Percentiles rank a stretch among this genome's conserved stretches.
These are phyloP conservation scores for Enteromius thamalakanensis DNA, from an alignment of 2,797 vertebrate species.

Conservation along the genomic window DNA sequence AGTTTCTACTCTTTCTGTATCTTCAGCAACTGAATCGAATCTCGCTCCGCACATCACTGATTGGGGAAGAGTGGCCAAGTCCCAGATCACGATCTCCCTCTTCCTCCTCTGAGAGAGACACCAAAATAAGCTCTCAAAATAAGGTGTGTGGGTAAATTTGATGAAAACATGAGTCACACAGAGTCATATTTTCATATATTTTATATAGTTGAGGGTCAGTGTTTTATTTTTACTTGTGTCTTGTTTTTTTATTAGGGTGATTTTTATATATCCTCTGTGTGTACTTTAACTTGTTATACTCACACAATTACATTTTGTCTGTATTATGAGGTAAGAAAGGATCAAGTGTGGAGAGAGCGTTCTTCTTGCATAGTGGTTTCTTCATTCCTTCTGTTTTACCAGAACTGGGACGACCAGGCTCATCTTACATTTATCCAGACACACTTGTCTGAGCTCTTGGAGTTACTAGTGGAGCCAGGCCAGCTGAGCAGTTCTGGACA, in stretches of 20 bases:
- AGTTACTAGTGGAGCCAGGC: slow-evolving; percentile 88
- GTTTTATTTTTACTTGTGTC: neutral
- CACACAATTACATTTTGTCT: neutral
- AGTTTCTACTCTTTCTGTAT: slow-evolving; percentile 95
- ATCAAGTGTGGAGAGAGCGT: neutral
- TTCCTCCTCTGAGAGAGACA: slow-evolving; percentile 76
- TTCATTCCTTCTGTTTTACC: neutral
- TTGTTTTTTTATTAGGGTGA: neutral
- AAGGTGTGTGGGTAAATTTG: slow-evolving; percentile 79
- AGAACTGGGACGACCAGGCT: slow-evolving; percentile 96
- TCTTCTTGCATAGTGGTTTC: neutral
- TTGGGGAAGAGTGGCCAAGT: slow-evolving; percentile 96
- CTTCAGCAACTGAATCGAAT: slow-evolving; percentile 91
- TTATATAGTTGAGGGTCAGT: neutral
- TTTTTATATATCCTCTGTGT: neutral
- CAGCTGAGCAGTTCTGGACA: slow-evolving; percentile 82
- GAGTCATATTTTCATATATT: neutral
- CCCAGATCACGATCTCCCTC: slow-evolving; percentile 77
- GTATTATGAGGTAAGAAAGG: neutral
- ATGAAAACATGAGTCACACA: neutral
- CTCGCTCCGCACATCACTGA: slow-evolving; percentile 88
- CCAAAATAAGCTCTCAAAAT: slow-evolving; percentile 82
- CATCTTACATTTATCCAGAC: slow-evolving; percentile 87
- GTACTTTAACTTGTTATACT: neutral
- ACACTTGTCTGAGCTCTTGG: slow-evolving; percentile 86